These are phyloP conservation scores for Peromyscus polionotus DNA, from an alignment of 2,113 vertebrate species.

Conservation along the genomic window DNA sequence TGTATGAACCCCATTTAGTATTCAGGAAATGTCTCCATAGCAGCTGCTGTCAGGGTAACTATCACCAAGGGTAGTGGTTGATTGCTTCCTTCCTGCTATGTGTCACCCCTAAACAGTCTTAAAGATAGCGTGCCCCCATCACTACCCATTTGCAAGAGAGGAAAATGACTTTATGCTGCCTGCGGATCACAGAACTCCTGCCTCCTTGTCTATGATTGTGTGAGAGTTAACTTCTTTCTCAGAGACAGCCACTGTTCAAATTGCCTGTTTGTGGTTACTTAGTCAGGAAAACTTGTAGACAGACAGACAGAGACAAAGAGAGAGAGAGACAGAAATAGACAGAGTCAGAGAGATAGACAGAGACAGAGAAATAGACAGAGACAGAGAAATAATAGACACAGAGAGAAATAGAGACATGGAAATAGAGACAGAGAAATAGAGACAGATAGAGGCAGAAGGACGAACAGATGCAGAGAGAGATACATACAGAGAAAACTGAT, in stretches of 20 bases:
- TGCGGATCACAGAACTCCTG: neutral
- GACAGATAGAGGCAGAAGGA: neutral
- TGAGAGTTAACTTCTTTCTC: neutral
- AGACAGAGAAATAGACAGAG: neutral
- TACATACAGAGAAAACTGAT: neutral
- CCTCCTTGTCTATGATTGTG: neutral
- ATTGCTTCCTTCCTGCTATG: constrained; percentile 67
- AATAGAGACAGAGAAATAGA: neutral
- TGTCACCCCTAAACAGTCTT: constrained; percentile 38
- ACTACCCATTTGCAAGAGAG: neutral
- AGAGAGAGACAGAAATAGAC: neutral
- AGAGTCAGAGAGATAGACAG: neutral
- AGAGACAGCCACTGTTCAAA: neutral
- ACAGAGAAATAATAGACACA: neutral
- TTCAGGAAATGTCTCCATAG: constrained; percentile 65
- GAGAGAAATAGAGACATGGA: no score
- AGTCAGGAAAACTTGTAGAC: neutral
- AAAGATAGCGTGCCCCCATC: constrained; percentile 20
- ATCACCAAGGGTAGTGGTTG: constrained; percentile 55
- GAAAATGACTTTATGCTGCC: neutral
- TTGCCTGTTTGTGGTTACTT: neutral
- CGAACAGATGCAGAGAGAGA: neutral
- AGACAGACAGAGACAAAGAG: neutral
- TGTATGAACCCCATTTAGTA: constrained; percentile 62
- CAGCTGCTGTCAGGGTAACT: constrained; percentile 70